A percentile compares a stretch with the other conserved stretches of the same genome.
These are phyloP conservation scores for Acanthurus leucopareius DNA, from an alignment of 2,797 vertebrate genomes.

Conservation along the genomic window DNA sequence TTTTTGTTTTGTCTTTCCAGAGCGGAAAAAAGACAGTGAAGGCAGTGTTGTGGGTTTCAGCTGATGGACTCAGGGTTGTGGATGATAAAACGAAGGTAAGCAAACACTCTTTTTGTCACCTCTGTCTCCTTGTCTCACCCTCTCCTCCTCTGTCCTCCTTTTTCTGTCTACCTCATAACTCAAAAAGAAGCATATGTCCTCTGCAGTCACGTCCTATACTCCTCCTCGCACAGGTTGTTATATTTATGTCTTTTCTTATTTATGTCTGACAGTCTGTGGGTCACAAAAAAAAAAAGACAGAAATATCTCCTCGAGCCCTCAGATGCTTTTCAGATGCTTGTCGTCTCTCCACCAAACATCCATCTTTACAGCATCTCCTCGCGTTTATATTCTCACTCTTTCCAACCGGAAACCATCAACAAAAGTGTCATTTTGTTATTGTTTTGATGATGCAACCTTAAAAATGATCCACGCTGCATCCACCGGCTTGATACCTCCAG, in stretches of 20 bases:
- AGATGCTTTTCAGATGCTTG: neutral
- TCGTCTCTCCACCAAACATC: neutral
- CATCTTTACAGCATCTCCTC: neutral
- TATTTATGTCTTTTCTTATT: neutral
- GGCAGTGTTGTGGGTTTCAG: slow-evolving; percentile 93
- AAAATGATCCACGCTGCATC: slow-evolving; percentile 9
- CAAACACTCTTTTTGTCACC: neutral
- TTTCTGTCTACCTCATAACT: slow-evolving; percentile 14
- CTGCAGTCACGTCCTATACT: neutral
- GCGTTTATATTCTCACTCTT: slow-evolving; percentile 1
- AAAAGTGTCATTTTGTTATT: slow-evolving; percentile 11
- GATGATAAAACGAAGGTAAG: slow-evolving; percentile 95
- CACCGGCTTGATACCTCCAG: neutral
- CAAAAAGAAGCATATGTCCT: slow-evolving; percentile 2
- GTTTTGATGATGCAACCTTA: slow-evolving; percentile 19
- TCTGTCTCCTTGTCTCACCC: neutral
- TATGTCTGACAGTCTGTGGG: neutral
- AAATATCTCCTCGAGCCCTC: neutral
- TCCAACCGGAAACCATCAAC: slow-evolving; percentile 9
- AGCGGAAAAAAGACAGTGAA: slow-evolving; percentile 94
- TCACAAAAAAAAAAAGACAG: slow-evolving; percentile 5
- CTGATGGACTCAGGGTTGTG: slow-evolving; percentile 93
- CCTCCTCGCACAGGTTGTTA: neutral
- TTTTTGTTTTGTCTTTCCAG: slow-evolving; percentile 73
- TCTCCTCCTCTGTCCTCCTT: neutral